Evolutionary conservation across 2,113 vertebrate species (phyloP).

Genomic region (Oreocharis arfaki): DNA sequence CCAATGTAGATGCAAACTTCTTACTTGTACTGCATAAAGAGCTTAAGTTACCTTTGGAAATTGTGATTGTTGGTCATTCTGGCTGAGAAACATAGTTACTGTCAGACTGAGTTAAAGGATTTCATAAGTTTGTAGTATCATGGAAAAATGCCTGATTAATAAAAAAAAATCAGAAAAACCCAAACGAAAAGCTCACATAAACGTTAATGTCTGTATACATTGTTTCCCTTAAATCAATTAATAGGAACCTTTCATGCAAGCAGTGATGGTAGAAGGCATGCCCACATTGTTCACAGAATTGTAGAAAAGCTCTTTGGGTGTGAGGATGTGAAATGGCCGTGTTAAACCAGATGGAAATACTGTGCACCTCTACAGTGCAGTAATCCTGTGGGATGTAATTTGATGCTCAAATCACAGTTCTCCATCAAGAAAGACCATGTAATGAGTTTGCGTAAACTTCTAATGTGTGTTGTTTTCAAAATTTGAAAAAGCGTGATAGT

Average conservation of each 20-base stretch:
- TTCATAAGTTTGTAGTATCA: neutral
- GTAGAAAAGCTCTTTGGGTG: neutral
- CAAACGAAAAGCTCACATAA: neutral
- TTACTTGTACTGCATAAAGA: neutral
- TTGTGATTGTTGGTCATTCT: neutral
- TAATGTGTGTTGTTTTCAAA: neutral
- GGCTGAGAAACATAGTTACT: neutral
- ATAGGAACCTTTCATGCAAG: neutral
- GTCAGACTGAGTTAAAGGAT: neutral
- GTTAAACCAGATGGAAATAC: accelerated
- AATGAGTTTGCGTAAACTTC: neutral
- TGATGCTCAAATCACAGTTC: neutral
- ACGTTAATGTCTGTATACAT: accelerated
- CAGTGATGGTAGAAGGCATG: neutral
- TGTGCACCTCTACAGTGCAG: neutral
- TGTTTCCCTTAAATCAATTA: neutral
- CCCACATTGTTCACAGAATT: accelerated
- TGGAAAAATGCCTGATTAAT: neutral
- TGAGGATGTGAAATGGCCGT: neutral
- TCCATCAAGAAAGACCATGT: neutral
- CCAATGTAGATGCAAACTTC: neutral
- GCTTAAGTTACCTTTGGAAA: neutral
- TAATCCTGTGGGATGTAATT: neutral
- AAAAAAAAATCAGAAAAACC: neutral
- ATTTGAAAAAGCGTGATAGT: neutral